phyloP scores from a whole-genome alignment of 2,113 vertebrate species.

The Hymenochirus boettgeri region DNA sequence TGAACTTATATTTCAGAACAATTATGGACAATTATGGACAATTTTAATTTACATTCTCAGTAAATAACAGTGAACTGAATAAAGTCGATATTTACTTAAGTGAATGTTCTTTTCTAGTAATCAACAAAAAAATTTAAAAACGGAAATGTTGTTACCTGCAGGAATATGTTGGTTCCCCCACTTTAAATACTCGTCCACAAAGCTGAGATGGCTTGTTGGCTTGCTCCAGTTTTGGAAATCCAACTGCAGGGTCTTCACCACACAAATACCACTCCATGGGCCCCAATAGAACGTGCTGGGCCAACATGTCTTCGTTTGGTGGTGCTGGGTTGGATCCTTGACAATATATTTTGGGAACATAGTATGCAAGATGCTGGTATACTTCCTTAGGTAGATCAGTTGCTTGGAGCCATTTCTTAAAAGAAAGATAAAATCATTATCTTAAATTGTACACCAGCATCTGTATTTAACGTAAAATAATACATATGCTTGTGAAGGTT shows the following conservation, averaged over 20 bases:
- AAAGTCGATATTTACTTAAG: too few species aligned
- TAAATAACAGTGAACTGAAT: too few species aligned
- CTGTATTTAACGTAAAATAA: too few species aligned
- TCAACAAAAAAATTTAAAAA: too few species aligned
- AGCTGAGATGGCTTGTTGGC: slow-evolving; percentile 86
- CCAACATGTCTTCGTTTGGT: slow-evolving; percentile 83
- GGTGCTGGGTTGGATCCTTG: slow-evolving; percentile 77
- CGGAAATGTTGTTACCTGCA: slow-evolving; percentile 76
- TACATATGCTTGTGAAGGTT: too few species aligned
- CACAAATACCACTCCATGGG: slow-evolving; percentile 94
- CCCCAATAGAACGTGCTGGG: slow-evolving; percentile 79
- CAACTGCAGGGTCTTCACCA: slow-evolving; percentile 80
- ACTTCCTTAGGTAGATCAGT: slow-evolving; percentile 82
- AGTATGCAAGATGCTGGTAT: slow-evolving; percentile 80
- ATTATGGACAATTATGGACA: too few species aligned
- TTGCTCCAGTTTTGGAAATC: slow-evolving; percentile 82
- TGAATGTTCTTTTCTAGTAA: too few species aligned
- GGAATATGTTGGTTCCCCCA: slow-evolving; percentile 94
- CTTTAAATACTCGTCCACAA: slow-evolving; percentile 94
- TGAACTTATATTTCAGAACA: too few species aligned
- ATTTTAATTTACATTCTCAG: too few species aligned
- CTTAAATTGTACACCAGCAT: not conserved
- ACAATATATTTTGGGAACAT: slow-evolving; percentile 91
- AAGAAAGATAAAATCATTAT: slow-evolving; percentile 32
- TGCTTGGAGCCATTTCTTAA: slow-evolving; percentile 83